Base-by-base conservation (phyloP, 2,888 invertebrate genomes). In the Lordiphosa andalusiaca region DNA sequence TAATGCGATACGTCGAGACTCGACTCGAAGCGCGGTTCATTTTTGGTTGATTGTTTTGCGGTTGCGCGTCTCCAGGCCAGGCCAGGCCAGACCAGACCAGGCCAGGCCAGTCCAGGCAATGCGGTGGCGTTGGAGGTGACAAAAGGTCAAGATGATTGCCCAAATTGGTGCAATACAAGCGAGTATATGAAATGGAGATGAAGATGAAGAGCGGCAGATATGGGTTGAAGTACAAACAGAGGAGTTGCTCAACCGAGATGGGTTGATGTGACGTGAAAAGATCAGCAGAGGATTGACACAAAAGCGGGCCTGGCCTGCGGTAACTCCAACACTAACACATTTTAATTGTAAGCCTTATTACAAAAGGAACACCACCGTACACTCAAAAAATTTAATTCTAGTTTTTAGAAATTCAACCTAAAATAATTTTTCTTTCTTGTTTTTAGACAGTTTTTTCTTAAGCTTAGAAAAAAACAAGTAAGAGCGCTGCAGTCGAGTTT, bases 11-110 rank as follows among this genome's bases (percentile, higher is more conserved):
- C 63, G 60, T 54, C 67, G 55, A 56, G 58, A 59, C 61, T 38
- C 37, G 41, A 55, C 61, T 38, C 37, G 41, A 55, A 39, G 42
- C 44, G 65, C 40, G 50, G 56, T 48, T 56, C 59, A 48, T 36
- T 30, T 44, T 49, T 38, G 63, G 78, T 82, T 74, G 63, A 82
- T 82, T 74, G 69, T 57, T 64, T 69, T 82, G 84, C 54, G 73
- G 73, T 75, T 47, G 41, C 25, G 36, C 23, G 36, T n/a, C 46
- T 36, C 39, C 12, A 21, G 13, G 42, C 42, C 12, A 21, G 19
- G 23, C 48, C 36, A 47, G 23, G 44, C 19, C 12, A 21, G 13
- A 39, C 42, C 12, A 21, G 19, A 13, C 48, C 36, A 47, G 23
- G 44, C 39, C 12, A 21, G 13, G 42, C 42, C 12, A 21, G 19